Percentiles rank a stretch among this genome's conserved stretches.
Conservation (phyloP, 64 coral and sea anemone genomes). For the Stichodactyla helianthus region DNA sequence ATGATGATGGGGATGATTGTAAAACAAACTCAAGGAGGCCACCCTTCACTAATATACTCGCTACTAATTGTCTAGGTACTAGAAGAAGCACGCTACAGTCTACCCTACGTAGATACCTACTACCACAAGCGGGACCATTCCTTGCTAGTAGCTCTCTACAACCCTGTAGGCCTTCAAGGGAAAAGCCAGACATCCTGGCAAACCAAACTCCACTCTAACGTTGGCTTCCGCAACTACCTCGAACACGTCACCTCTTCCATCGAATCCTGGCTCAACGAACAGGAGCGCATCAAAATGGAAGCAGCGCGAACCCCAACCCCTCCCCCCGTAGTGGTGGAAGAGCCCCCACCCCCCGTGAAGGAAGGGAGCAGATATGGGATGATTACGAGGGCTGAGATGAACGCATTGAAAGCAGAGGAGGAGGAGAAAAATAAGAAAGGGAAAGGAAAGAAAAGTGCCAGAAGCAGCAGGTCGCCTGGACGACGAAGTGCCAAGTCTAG, state of each 20-base stretch:
- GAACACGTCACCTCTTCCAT: conserved; percentile 78
- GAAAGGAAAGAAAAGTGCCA: conserved; percentile 78
- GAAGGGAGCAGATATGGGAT: conserved; percentile 88
- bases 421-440: conserved; percentile 94
- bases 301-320: conserved; percentile 85
- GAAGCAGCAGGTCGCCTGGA: conserved; percentile 35
- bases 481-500: conserved; percentile 42
- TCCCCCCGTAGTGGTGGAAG: conserved; percentile 66
- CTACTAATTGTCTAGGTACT: conserved; percentile 42
- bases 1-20: too few relatives aligned
- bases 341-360: conserved; percentile 65
- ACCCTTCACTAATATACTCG: background rate
- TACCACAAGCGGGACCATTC: conserved; percentile 94
- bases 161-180: conserved; percentile 63
- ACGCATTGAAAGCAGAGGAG: conserved; percentile 83
- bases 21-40: too few relatives aligned
- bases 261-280: conserved; percentile 58
- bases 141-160: conserved; percentile 76
- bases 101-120: conserved; percentile 86
- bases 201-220: conserved; percentile 88
- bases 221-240: conserved; percentile 94
- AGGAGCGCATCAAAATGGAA: conserved; percentile 65
- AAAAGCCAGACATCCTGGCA: conserved; percentile 66
- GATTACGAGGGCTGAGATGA: conserved; percentile 79
- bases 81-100: conserved; percentile 52